Conservation (phyloP, 2,797 vertebrate species). For the Lithobates pipiens region DNA sequence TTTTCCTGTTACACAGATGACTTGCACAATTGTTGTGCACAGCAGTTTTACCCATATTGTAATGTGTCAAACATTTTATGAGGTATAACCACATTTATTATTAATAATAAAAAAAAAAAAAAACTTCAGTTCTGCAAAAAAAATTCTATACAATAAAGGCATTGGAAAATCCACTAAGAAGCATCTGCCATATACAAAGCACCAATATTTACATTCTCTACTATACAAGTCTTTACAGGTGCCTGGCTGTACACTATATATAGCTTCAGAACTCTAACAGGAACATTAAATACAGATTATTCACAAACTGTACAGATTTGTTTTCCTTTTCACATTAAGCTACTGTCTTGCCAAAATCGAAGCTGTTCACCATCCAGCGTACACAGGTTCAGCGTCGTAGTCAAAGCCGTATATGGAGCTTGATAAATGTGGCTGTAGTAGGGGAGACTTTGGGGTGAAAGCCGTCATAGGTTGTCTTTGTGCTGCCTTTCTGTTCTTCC, state of each 20-base stretch:
- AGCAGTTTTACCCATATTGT: too few species aligned
- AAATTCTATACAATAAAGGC: too few species aligned
- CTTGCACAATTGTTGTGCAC: too few species aligned
- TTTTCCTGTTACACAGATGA: too few species aligned
- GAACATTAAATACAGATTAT: conserved; percentile 36
- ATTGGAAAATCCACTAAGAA: too few species aligned
- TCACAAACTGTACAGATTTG: conserved; percentile 31
- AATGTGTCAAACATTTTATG: too few species aligned
- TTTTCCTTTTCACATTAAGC: not conserved
- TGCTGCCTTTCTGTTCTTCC: conserved; percentile 72
- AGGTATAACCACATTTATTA: too few species aligned
- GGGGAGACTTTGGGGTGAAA: conserved; percentile 71
- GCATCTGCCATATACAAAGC: too few species aligned
- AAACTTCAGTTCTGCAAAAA: too few species aligned
- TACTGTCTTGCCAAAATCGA: not conserved
- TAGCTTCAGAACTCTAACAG: not conserved
- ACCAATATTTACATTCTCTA: too few species aligned
- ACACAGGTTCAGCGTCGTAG: conserved; percentile 84
- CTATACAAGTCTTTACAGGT: too few species aligned
- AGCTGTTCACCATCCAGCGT: conserved; percentile 81
- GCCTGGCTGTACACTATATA: conserved; percentile 14
- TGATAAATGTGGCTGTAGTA: conserved; percentile 73
- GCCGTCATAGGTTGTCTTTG: conserved; percentile 68
- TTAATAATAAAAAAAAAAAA: too few species aligned
- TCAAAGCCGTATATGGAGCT: conserved; percentile 77